These are phyloP conservation scores for Hylaeus anthracinus DNA, from an alignment of 1,140 invertebrate species.

Conservation along the genomic window DNA sequence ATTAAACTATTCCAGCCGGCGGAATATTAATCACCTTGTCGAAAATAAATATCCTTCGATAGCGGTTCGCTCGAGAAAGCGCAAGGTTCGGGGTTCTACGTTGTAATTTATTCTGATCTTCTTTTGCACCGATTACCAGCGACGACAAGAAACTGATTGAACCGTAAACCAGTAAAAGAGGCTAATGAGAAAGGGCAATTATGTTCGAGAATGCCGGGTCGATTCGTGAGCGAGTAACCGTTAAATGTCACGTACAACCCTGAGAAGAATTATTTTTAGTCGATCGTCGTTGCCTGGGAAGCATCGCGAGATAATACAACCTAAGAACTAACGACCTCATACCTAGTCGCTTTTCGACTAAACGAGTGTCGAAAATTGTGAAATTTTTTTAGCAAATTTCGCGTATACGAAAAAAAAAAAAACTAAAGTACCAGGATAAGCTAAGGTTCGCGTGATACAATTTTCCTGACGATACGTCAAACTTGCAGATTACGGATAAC, in stretches of 20 bases:
- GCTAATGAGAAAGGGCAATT: slow-evolving; percentile 64
- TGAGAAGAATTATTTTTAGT: slow-evolving; percentile 56
- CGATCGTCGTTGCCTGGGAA: slow-evolving; percentile 24
- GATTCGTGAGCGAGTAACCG: slow-evolving; percentile 52
- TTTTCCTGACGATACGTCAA: too few relatives aligned
- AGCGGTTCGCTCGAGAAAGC: background rate
- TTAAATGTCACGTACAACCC: slow-evolving; percentile 58
- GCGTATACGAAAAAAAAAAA: too few relatives aligned
- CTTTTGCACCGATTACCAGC: slow-evolving; percentile 39
- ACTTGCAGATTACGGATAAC: too few relatives aligned
- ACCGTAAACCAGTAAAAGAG: slow-evolving; percentile 60
- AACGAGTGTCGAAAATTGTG: too few relatives aligned
- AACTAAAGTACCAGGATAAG: too few relatives aligned
- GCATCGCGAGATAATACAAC: too few relatives aligned
- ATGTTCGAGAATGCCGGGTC: slow-evolving; percentile 39
- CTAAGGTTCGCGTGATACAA: too few relatives aligned
- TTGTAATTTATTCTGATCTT: slow-evolving; percentile 36
- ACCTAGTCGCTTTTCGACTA: too few relatives aligned
- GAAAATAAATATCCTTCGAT: slow-evolving; percentile 25
- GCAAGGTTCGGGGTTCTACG: background rate
- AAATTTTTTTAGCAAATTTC: too few relatives aligned
- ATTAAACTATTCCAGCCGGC: slow-evolving; percentile 13
- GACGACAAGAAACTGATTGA: slow-evolving; percentile 28
- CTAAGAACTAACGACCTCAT: too few relatives aligned
- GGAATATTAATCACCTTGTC: slow-evolving; percentile 5